Conservation (phyloP, 2,888 invertebrate species). For the Synergus gifuensis region DNA sequence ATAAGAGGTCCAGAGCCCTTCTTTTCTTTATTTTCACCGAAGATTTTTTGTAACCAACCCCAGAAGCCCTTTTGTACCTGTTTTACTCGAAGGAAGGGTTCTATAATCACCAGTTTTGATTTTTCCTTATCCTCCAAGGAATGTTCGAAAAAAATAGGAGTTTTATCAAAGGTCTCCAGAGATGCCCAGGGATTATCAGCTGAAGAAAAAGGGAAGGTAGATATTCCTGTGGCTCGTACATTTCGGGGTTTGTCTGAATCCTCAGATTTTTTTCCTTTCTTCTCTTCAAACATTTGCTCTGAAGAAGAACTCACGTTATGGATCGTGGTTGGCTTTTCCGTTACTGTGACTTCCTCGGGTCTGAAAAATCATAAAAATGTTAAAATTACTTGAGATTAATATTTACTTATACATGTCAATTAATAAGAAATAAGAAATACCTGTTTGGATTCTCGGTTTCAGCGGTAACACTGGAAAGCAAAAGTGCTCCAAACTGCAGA, state of each 20-base stretch:
- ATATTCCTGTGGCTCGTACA: constrained; percentile 10
- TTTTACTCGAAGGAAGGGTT: constrained; percentile 53
- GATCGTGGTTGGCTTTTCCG: not conserved
- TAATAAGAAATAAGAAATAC: not conserved
- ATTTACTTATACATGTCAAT: not conserved
- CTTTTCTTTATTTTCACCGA: constrained; percentile 55
- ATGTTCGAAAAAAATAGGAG: constrained; percentile 26
- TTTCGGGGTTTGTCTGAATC: constrained; percentile 25
- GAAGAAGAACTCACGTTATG: not conserved
- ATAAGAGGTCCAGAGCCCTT: constrained; percentile 59
- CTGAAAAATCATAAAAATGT: constrained; percentile 10
- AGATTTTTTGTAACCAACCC: constrained; percentile 58
- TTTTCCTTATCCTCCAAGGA: constrained; percentile 15
- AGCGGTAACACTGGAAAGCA: constrained; percentile 57
- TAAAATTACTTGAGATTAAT: not conserved
- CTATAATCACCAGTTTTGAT: constrained; percentile 47
- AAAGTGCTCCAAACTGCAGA: constrained; percentile 59
- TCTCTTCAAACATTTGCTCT: not conserved
- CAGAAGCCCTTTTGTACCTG: constrained; percentile 45
- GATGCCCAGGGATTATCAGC: constrained; percentile 4
- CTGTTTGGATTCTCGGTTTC: constrained; percentile 41
- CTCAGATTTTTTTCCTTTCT: not conserved
- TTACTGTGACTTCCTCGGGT: not conserved
- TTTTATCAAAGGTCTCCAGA: constrained; percentile 5
- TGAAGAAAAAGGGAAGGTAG: not conserved